These are phyloP conservation scores for Oryzias curvinotus DNA, from an alignment of 2,113 vertebrate genomes.

Conservation along the genomic window DNA sequence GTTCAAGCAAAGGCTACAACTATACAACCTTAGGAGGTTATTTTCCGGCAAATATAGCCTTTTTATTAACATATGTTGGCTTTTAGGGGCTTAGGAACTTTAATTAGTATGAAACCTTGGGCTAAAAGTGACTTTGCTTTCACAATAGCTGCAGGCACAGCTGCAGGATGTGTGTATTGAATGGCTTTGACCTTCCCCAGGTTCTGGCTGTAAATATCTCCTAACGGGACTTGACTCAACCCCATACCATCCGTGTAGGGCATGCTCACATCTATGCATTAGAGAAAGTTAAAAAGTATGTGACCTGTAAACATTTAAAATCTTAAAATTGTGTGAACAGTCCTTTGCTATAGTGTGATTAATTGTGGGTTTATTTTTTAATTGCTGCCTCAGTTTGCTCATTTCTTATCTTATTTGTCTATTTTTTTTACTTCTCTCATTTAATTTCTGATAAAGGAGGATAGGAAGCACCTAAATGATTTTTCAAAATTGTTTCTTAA, in stretches of 20 bases:
- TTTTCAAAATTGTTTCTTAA: constrained; percentile 5
- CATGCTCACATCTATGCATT: background rate
- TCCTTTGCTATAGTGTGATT: too few species aligned
- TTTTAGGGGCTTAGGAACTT: background rate
- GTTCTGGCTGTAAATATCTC: constrained; percentile 25
- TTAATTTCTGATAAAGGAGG: background rate
- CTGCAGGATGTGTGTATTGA: background rate
- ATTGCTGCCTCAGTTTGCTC: too few species aligned
- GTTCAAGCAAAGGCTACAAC: background rate
- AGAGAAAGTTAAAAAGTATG: too few species aligned
- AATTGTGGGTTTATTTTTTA: too few species aligned
- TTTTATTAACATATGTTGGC: background rate
- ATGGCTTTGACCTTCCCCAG: constrained; percentile 13
- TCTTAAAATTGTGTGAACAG: too few species aligned
- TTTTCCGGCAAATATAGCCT: background rate
- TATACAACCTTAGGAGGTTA: background rate
- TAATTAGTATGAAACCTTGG: background rate
- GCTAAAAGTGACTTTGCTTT: background rate
- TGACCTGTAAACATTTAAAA: too few species aligned
- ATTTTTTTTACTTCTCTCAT: too few species aligned
- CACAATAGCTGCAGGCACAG: background rate
- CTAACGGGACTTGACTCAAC: background rate
- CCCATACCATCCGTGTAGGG: background rate
- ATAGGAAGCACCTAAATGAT: background rate
- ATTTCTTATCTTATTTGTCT: too few species aligned